phyloP scores from a whole-genome alignment of 2,113 vertebrate genomes.

The Phocoena phocoena region DNA sequence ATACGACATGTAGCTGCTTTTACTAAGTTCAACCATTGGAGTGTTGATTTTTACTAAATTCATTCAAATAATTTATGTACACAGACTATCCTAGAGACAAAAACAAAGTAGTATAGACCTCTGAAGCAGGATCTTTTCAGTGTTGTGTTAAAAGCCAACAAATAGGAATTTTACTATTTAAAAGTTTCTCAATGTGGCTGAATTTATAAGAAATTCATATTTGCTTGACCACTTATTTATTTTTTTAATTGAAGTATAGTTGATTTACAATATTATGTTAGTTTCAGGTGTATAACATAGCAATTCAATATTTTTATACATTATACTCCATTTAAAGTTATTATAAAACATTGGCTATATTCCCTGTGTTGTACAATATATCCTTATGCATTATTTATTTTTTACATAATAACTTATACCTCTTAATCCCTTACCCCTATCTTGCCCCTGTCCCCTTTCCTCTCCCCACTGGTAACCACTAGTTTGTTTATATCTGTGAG shows the following conservation, averaged over 20 bases:
- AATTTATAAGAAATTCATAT: background rate
- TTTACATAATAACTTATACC: background rate
- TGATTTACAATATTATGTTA: background rate
- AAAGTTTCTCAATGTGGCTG: background rate
- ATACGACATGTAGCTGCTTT: background rate
- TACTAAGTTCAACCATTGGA: background rate
- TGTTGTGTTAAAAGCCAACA: background rate
- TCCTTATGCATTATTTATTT: background rate
- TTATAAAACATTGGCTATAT: background rate
- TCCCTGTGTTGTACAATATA: background rate
- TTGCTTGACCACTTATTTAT: background rate
- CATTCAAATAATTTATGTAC: background rate
- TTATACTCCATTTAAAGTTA: background rate
- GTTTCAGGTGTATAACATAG: background rate
- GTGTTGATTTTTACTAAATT: constrained; percentile 32
- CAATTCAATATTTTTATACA: background rate
- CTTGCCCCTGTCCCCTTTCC: background rate
- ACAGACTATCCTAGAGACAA: background rate
- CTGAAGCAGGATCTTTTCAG: background rate
- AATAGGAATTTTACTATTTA: background rate
- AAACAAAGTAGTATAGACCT: background rate
- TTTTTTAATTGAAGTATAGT: background rate
- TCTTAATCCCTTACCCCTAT: background rate
- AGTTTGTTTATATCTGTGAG: background rate
- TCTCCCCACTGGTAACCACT: background rate